These are phyloP conservation scores for Pyrrhosoma nymphula DNA, from an alignment of 2,888 invertebrate genomes.

Conservation along the genomic window DNA sequence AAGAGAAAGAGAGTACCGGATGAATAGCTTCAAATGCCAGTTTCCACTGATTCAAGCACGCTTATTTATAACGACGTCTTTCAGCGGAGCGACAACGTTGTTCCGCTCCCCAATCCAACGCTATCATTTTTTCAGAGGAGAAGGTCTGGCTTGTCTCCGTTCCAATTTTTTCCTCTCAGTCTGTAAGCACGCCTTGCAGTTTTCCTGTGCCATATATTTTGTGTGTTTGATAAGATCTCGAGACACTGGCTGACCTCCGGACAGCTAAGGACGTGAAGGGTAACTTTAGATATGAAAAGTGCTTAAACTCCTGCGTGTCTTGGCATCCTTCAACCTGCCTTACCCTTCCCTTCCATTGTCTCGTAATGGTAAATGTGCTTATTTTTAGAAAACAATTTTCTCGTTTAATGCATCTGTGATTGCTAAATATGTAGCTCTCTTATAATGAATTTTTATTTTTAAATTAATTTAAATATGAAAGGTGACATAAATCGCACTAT, in stretches of 20 bases:
- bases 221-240: constrained; percentile 1
- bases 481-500: no score
- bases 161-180: neutral
- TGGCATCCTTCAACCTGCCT: neutral
- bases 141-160: neutral
- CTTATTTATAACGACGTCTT: neutral
- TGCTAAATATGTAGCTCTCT: no score
- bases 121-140: neutral
- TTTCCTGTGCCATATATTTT: neutral
- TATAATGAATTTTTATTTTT: no score
- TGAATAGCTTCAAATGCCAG: neutral
- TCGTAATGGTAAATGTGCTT: no score
- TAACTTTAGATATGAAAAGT: neutral
- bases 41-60: neutral
- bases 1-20: neutral
- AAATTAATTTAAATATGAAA: no score
- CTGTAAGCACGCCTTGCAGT: neutral
- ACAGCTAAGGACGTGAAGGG: neutral
- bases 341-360: neutral
- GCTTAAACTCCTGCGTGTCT: neutral
- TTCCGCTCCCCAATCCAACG: neutral
- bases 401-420: no score
- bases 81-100: neutral
- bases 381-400: no score
- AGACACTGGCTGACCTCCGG: neutral